Conservation (phyloP, 1,140 invertebrate species). For the Seison nebaliae region DNA sequence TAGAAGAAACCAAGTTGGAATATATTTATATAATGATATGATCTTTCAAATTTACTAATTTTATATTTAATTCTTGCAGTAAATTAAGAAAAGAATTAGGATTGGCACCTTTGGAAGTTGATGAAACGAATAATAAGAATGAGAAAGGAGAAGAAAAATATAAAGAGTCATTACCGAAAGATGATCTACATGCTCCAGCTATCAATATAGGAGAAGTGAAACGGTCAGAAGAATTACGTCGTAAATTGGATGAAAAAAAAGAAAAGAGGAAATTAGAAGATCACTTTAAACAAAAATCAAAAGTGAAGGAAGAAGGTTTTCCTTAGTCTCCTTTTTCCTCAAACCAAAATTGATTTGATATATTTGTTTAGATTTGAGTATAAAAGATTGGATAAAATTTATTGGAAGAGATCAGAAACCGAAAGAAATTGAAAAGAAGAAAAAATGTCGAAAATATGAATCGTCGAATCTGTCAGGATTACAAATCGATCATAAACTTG, state of each 20-base stretch:
- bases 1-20: too few relatives aligned
- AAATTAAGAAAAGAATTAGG: conserved; percentile 9
- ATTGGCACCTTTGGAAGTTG: conserved; percentile 1
- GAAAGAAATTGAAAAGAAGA: conserved; percentile 2
- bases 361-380: too few relatives aligned
- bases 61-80: too few relatives aligned
- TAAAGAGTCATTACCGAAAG: conserved; percentile 1
- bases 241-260: conserved; percentile 37
- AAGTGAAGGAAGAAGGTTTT: conserved; percentile 42
- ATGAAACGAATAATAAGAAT: too few relatives aligned
- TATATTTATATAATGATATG: too few relatives aligned
- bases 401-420: conserved; percentile 49
- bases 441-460: conserved; percentile 18
- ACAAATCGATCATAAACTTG: conserved; percentile 54
- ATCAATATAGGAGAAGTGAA: conserved; percentile 45
- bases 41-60: too few relatives aligned
- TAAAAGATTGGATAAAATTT: conserved; percentile 42
- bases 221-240: conserved; percentile 49
- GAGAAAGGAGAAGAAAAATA: too few relatives aligned
- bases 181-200: conserved; percentile 51
- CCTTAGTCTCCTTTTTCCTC: conserved; percentile 18
- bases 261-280: conserved; percentile 5
- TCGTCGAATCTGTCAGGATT: conserved; percentile 45
- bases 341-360: conserved; percentile 33
- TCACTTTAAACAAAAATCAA: conserved; percentile 42